Base-by-base conservation (phyloP, 2,888 invertebrate genomes). In the Silvanus unidentatus region DNA sequence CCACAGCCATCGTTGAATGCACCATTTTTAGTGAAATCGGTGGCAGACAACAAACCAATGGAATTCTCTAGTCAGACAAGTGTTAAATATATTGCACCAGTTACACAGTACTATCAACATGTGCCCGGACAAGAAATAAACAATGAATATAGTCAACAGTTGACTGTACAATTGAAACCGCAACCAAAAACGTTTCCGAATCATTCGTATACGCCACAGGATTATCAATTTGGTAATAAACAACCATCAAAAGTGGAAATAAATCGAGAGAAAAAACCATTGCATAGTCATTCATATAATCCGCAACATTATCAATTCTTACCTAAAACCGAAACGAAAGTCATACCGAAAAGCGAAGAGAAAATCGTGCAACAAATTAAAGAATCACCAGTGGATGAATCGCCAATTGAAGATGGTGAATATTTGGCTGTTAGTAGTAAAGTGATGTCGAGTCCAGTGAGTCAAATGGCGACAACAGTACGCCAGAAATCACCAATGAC, bases 381-480 rank as follows among this genome's bases (percentile, higher is more conserved):
- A 22, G 22, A 22, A 22, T 5, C 8, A 5, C 4, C 3, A 22
- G 8, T 5, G 3, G 22, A 22, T 22, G 8, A 8, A 5, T 3
- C 3, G 3, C 3, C 3, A 22, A 22, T 22, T 22, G 8, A 22
- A 22, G 40, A 70, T 2, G 64, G 69, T 41, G 71, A 72, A 53
- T 81, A 84, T 62, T 75, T 75, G 45, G 80, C 84, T 48, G 80
- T 83, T 48, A 76, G 76, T 39, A 77, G 80, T 38, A 81, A 79
- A 60, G 86, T 87, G n/a, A 87, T 87, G 86, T 75, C 78, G 40
- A 86, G 82, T 1, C 86, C 87, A 0, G 79, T 84, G 47, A 77
- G 81, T 46, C 87, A 87, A 61, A 79, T 82, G 52, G 88, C 87
- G 28, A 81, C 84, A 11, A 80, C 82, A 12, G 75, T 73, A 35